Percentiles rank a stretch among this genome's conserved stretches.
Conservation (phyloP, 2,888 invertebrate genomes). For the Pachydiplax longipennis region DNA sequence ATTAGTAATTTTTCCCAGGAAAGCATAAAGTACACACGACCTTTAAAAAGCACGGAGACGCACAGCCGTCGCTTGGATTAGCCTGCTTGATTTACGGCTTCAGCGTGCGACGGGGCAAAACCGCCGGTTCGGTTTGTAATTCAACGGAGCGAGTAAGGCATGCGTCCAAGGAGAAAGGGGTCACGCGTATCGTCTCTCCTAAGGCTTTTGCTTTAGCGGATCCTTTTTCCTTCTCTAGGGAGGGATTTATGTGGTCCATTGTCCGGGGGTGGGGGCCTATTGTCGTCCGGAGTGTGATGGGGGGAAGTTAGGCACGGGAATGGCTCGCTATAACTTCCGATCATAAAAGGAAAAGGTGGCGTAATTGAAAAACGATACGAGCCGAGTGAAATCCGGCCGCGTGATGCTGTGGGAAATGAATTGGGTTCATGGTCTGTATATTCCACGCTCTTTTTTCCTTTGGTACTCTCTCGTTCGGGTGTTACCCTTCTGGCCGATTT, state of each 20-base stretch:
- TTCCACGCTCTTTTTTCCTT: no score
- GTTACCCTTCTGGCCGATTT: no score
- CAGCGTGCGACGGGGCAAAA: not conserved
- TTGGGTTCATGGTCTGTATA: not conserved
- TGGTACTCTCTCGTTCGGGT: no score
- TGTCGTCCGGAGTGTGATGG: not conserved
- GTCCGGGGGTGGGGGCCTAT: not conserved
- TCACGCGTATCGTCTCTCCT: not conserved
- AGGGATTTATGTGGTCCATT: slow-evolving; percentile 4
- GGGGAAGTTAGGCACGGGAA: not conserved
- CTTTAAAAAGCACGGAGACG: not conserved
- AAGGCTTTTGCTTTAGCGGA: slow-evolving; percentile 4
- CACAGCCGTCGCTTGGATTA: not conserved
- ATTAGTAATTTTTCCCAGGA: not conserved
- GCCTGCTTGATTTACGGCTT: not conserved
- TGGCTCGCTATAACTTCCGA: not conserved
- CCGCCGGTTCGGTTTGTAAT: not conserved
- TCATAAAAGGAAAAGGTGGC: not conserved
- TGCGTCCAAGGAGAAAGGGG: not conserved
- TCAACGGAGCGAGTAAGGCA: not conserved
- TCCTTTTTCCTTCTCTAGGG: not conserved
- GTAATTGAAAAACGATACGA: slow-evolving; percentile 22
- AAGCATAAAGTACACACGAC: not conserved
- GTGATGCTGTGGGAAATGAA: not conserved
- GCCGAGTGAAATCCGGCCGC: not conserved